phyloP scores from a whole-genome alignment of 2,888 invertebrate genomes.

The Dioctria rufipes region DNA sequence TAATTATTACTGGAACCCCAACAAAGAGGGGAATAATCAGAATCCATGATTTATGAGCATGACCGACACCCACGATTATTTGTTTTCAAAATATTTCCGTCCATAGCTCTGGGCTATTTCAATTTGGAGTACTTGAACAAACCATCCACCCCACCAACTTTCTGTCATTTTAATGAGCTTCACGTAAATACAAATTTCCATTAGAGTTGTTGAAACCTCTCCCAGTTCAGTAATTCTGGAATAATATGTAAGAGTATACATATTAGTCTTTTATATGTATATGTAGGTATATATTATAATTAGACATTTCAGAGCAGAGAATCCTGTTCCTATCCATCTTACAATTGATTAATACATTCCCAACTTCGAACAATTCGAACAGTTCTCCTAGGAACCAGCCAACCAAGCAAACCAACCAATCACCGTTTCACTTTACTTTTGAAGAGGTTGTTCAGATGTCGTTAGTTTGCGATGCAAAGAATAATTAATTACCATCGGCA shows the following conservation, averaged over 20 bases:
- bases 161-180: constrained; percentile 38
- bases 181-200: background rate
- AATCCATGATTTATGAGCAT: constrained; percentile 17
- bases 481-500: constrained; percentile 37
- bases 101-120: constrained; percentile 28
- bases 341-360: constrained; percentile 39
- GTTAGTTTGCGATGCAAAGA: constrained; percentile 29
- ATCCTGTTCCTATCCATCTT: background rate
- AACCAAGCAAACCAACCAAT: background rate
- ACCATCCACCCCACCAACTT: background rate
- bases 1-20: background rate
- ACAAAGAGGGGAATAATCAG: too few relatives aligned
- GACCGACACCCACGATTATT: constrained; percentile 26
- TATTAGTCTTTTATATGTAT: too few relatives aligned
- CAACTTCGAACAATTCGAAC: background rate
- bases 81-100: constrained; percentile 36
- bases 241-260: too few relatives aligned
- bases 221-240: constrained; percentile 9
- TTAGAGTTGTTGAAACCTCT: background rate
- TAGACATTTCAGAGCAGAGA: background rate
- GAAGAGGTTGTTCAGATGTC: background rate
- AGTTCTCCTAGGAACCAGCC: background rate
- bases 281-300: too few relatives aligned
- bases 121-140: too few relatives aligned
- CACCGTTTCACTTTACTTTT: constrained; percentile 13